phyloP scores from a whole-genome alignment of 2,797 vertebrate species.

The Malurus splendens region DNA sequence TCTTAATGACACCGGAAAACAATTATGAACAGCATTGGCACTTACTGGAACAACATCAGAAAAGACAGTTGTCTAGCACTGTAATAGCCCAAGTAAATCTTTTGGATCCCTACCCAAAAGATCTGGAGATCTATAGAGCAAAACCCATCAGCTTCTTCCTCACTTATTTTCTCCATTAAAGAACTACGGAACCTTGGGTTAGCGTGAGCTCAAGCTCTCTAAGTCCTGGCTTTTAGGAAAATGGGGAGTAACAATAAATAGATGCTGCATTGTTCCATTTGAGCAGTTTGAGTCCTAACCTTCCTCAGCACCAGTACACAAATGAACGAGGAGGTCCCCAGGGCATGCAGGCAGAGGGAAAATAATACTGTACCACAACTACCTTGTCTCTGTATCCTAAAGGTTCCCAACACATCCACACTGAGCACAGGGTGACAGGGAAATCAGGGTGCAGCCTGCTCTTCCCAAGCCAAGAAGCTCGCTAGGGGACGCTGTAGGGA shows the following conservation, averaged over 20 bases:
- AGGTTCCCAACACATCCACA: background rate
- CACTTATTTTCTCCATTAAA: background rate
- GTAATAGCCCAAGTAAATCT: constrained; percentile 49
- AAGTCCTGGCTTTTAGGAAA: constrained; percentile 18
- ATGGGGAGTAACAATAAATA: constrained; percentile 18
- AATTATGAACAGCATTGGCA: constrained; percentile 67
- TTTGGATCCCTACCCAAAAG: constrained; percentile 6
- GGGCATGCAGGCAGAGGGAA: constrained; percentile 18
- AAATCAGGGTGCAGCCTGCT: background rate
- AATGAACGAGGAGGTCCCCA: constrained; percentile 17
- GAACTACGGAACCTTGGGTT: background rate
- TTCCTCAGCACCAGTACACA: constrained; percentile 48
- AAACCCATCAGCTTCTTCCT: background rate
- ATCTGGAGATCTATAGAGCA: constrained; percentile 16
- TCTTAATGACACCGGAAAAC: constrained; percentile 56
- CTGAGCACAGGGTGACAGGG: background rate
- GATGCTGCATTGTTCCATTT: constrained; percentile 13
- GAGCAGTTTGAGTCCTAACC: background rate
- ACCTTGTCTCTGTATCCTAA: constrained; percentile 3
- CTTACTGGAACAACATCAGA: constrained; percentile 57
- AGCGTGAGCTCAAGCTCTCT: background rate
- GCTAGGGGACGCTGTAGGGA: rapidly evolving
- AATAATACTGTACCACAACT: constrained; percentile 54
- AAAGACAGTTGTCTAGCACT: constrained; percentile 43
- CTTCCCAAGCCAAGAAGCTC: background rate